Conservation (phyloP, 2,888 invertebrate genomes). For the Cephus runcator region DNA sequence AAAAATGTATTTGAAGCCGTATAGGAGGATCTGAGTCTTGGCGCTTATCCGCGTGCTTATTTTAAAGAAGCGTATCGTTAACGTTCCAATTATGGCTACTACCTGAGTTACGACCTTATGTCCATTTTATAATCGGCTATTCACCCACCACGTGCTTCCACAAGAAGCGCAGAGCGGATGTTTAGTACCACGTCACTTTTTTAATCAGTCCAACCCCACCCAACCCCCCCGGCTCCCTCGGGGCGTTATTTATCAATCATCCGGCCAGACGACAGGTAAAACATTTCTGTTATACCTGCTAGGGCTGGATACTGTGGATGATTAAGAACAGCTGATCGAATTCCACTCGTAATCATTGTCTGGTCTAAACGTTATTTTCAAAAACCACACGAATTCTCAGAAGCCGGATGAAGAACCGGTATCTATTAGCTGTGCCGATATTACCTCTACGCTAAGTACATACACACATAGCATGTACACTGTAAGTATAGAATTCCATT, state of each 20-base stretch:
- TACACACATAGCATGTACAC: neutral
- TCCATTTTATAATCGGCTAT: neutral
- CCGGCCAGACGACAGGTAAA: slow-evolving; percentile 3
- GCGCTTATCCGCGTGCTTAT: neutral
- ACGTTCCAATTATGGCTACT: neutral
- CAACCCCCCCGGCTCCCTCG: neutral
- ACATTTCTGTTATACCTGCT: neutral
- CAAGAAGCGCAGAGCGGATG: slow-evolving; percentile 27
- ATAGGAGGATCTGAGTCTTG: neutral
- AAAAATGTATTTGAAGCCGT: neutral
- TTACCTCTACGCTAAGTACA: too few species aligned
- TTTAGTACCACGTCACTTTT: slow-evolving; percentile 21
- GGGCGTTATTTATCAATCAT: slow-evolving; percentile 28
- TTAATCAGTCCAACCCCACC: slow-evolving; percentile 23
- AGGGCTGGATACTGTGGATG: neutral
- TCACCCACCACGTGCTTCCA: slow-evolving; percentile 7
- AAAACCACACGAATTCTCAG: neutral
- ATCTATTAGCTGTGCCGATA: too few species aligned
- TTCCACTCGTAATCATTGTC: neutral
- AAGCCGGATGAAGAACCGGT: neutral
- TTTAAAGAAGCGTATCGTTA: neutral
- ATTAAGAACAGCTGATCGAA: neutral
- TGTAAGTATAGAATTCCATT: neutral
- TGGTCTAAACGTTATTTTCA: neutral
- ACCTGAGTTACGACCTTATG: neutral